A percentile compares a stretch with the other conserved stretches of the same genome.
Conservation (phyloP, 2,113 vertebrate species). For the Atherinomorus stipes region DNA sequence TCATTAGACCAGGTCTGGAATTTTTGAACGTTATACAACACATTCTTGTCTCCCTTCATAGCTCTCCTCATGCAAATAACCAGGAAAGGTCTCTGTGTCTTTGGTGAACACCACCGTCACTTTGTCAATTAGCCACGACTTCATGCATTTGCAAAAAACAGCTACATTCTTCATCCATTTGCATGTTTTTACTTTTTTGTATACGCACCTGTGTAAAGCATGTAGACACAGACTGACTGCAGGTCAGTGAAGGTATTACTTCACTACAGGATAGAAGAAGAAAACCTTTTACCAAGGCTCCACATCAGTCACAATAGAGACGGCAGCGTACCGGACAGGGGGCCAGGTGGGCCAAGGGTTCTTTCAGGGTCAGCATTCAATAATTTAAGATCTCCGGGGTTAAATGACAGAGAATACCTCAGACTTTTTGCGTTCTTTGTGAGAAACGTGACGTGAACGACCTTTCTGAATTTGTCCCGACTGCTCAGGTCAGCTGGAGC, state of each 20-base stretch:
- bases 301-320: constrained; percentile 52
- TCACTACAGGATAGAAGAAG: not conserved
- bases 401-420: constrained; percentile 40
- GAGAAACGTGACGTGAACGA: constrained; percentile 39
- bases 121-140: constrained; percentile 22
- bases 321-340: constrained; percentile 45
- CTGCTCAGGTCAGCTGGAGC: constrained; percentile 63
- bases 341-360: constrained; percentile 15
- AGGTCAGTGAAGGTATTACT: constrained; percentile 72
- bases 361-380: constrained; percentile 63
- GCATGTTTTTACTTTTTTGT: constrained; percentile 5
- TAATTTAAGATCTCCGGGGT: constrained; percentile 46
- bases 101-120: not conserved
- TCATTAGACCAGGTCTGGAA: constrained; percentile 81
- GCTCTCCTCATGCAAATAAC: constrained; percentile 61
- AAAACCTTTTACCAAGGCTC: too few relatives aligned
- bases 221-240: constrained; percentile 23
- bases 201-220: constrained; percentile 7
- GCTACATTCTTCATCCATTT: constrained; percentile 1
- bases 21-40: constrained; percentile 79
- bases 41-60: constrained; percentile 69
- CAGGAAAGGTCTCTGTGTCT: constrained; percentile 38
- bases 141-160: constrained; percentile 26
- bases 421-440: constrained; percentile 40
- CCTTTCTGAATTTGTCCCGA: constrained; percentile 58